Evolutionary conservation across 2,888 invertebrate genomes (phyloP).

Genomic region (Schrankia costaestrigalis): DNA sequence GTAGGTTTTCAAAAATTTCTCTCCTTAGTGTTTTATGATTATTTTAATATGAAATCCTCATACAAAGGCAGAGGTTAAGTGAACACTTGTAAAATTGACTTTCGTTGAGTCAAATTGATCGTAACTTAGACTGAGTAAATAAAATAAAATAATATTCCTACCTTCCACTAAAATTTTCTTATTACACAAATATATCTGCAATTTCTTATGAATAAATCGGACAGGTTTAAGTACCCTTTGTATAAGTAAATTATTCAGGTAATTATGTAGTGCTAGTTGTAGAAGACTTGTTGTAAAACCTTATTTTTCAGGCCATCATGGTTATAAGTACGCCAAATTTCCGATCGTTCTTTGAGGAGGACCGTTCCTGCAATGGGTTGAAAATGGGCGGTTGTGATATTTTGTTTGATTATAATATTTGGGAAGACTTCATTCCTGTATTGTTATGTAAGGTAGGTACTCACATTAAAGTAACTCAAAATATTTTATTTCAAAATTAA

Average conservation of each 20-base stretch:
- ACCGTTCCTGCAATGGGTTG: no score
- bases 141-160: slow-evolving; percentile 16
- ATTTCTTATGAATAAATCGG: slow-evolving; percentile 10
- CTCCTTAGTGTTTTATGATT: slow-evolving; percentile 37
- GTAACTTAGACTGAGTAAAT: slow-evolving; percentile 21
- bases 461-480: no score
- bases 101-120: slow-evolving; percentile 27
- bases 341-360: no score
- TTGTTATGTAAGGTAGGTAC: no score
- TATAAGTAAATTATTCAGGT: slow-evolving; percentile 5
- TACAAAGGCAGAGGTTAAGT: slow-evolving; percentile 31
- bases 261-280: neutral
- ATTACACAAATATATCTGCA: slow-evolving; percentile 4
- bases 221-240: slow-evolving; percentile 7
- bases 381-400: no score
- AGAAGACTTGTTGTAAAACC: no score
- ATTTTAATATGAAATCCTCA: slow-evolving; percentile 35
- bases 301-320: no score
- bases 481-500: no score
- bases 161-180: slow-evolving; percentile 8
- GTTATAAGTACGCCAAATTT: no score
- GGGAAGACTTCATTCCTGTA: no score
- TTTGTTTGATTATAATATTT: no score
- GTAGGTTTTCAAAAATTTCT: slow-evolving; percentile 34
- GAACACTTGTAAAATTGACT: slow-evolving; percentile 30